Evolutionary conservation across 2,888 invertebrate genomes (phyloP).

Genomic region (Hyposoter didymator): DNA sequence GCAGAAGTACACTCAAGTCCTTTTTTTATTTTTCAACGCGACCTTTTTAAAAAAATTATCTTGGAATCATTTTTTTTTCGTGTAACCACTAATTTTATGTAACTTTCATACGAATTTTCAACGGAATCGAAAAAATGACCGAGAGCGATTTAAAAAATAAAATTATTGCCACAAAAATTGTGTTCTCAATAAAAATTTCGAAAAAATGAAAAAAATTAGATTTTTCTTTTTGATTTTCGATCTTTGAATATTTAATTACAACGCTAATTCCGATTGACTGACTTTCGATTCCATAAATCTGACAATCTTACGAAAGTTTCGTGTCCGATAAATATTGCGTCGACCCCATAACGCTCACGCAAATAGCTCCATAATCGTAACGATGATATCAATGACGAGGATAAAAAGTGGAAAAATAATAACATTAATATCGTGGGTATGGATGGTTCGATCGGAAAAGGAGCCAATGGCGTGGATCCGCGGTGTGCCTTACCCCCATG

Average conservation of each 20-base stretch:
- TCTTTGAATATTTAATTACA: not conserved
- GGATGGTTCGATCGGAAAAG: conserved; percentile 78
- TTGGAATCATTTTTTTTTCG: no score
- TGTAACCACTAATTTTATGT: no score
- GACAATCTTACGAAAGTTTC: conserved; percentile 17
- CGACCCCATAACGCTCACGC: conserved; percentile 30
- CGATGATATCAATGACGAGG: conserved; percentile 61
- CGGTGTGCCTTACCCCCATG: conserved; percentile 81
- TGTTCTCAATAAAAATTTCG: not conserved
- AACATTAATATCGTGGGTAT: conserved; percentile 71
- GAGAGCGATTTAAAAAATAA: not conserved
- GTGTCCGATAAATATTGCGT: conserved; percentile 23
- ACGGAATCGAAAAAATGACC: not conserved
- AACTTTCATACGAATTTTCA: not conserved
- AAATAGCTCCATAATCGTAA: conserved; percentile 53
- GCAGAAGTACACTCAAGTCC: no score
- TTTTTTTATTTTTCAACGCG: not conserved
- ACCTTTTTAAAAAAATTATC: not conserved
- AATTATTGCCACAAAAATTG: not conserved
- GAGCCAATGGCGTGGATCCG: conserved; percentile 76
- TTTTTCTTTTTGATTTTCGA: not conserved
- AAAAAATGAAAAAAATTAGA: not conserved
- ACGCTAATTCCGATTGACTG: conserved; percentile 1
- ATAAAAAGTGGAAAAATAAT: conserved; percentile 64
- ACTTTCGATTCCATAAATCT: conserved; percentile 15